A percentile compares a stretch with the other conserved stretches of the same genome.
These are phyloP conservation scores for Melanophora roralis DNA, from an alignment of 2,888 invertebrate genomes.

Conservation along the genomic window DNA sequence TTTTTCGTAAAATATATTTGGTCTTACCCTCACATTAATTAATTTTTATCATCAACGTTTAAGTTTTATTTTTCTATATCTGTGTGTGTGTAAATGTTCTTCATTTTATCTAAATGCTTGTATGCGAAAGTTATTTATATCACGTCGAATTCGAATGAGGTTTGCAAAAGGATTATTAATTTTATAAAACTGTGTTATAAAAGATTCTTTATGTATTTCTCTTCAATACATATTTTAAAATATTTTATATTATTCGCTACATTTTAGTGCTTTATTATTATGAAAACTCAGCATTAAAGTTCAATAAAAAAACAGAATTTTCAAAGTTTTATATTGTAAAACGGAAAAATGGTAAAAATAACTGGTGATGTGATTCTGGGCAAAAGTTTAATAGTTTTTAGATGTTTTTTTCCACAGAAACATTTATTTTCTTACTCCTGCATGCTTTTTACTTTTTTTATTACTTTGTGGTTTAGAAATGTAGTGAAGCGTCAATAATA, in stretches of 20 bases:
- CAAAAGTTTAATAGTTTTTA: slow-evolving; percentile 42
- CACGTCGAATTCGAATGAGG: not conserved
- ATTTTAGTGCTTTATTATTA: slow-evolving; percentile 46
- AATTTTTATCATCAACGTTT: too few relatives aligned
- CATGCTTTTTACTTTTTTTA: slow-evolving; percentile 37
- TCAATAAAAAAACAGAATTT: slow-evolving; percentile 33
- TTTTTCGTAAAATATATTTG: too few relatives aligned
- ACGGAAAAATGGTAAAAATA: slow-evolving; percentile 50
- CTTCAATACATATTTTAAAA: slow-evolving; percentile 45
- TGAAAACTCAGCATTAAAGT: slow-evolving; percentile 61
- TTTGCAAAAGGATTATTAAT: slow-evolving; percentile 55
- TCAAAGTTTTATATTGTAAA: slow-evolving; percentile 55
- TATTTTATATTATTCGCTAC: slow-evolving; percentile 45
- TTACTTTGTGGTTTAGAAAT: slow-evolving; percentile 61
- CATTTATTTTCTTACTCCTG: slow-evolving; percentile 44
- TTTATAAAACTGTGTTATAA: slow-evolving; percentile 45
- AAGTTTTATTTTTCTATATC: too few relatives aligned
- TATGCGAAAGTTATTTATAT: too few relatives aligned
- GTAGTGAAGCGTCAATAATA: slow-evolving; percentile 62
- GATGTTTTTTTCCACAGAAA: slow-evolving; percentile 41
- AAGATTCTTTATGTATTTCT: slow-evolving; percentile 17
- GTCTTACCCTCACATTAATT: too few relatives aligned
- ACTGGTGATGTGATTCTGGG: slow-evolving; percentile 48
- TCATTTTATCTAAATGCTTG: too few relatives aligned
- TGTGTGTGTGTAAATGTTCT: too few relatives aligned